Base-by-base conservation (phyloP, 2,888 invertebrate species). In the Abrostola triplasia region DNA sequence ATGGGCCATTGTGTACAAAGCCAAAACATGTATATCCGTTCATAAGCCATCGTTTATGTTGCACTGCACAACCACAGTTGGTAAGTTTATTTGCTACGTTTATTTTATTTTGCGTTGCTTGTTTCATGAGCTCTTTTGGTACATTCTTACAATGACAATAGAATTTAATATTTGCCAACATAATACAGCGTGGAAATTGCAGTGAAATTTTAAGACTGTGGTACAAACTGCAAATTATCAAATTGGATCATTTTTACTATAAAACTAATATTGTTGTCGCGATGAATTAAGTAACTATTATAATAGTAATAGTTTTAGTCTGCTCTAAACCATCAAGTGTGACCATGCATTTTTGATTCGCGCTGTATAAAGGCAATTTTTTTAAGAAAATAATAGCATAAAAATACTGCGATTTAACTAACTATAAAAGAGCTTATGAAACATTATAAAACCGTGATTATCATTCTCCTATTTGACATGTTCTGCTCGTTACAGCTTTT, bases 401-500 rank as follows among this genome's bases (percentile, higher is more conserved):
- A 9, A 47, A 13, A 8, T 12, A 5, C 0, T 13, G 10, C 7
- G 9, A 47, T 5, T 10, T 47, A 24, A 24, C 5, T 9, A 5
- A 9, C 8, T 24, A n/a, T n/a, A 24, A 52, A 51, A 59, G 72
- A 72, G 72, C 72, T 69, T 72, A 54, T 72, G 55, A 50, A 64
- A 59, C 54, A 38, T 13, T 0, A 42, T 40, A 13, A 53, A 48
- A 52, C 11, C 9, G 0, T 37, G 12, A 8, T 12, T 5, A 1
- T 6, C 12, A 38, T 8, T 59, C 12, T 53, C 47, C 9, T 47
- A 42, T 35, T 52, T 47, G 47, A 65, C 37, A 56, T 50, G 61
- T 80, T 66, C 60, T 79, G 50, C 79, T 66, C 88, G 86, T 89
- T 89, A 71, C 93, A 94, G 94, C 77, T 93, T 94, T 85, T 93